Evolutionary conservation across 2,797 vertebrate species (phyloP), one percentile per base, ranked within the genome.

Genomic region (Sparidentex hasta): DNA sequence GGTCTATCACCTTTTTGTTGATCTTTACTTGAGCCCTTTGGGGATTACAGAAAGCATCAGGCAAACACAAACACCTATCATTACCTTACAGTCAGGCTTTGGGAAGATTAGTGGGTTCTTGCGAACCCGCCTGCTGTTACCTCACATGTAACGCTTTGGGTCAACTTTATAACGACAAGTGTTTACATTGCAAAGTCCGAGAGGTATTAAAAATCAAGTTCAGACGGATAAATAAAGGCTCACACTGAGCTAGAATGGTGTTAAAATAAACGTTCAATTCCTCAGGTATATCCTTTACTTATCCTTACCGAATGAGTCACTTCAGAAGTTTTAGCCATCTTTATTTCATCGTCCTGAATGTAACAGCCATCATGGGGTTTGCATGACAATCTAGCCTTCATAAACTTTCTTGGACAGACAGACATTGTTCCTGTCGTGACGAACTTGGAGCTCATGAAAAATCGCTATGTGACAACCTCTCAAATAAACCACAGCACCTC

Each of bases 21-120:
- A 78, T 83, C 54, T 90, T 78, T 47, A 62, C 73, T 76, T 78
- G 63, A 84, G 69, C 43, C 76, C 48, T 52, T 62, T 55, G 44
- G 44, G 72, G 80, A 85, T 88, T 86, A 77, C 20, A 51, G 54
- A 78, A 70, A 87, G 80, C 55, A 12, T 29, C 65, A n/a, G 68
- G 76, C 85, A 90, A 91, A 93, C 80, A 89, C 33, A 33, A 33
- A 75, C 72, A 75, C 68, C 83, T 67, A 73, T 78, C 71, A 80
- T 88, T 86, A 86, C 59, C 66, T 78, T 72, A 86, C 75, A 87
- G 78, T 76, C 50, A 11, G 65, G 76, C 80, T 87, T 85, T 52
- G 25, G 23, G 47, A 25, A 68, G 88, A 89, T 90, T 85, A 88
- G 71, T 29, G 5, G 52, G 4, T 6, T 6, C 46, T 54, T 51